Base-by-base conservation (phyloP, 2,888 invertebrate genomes). In the Drosophila parthenogenetica region DNA sequence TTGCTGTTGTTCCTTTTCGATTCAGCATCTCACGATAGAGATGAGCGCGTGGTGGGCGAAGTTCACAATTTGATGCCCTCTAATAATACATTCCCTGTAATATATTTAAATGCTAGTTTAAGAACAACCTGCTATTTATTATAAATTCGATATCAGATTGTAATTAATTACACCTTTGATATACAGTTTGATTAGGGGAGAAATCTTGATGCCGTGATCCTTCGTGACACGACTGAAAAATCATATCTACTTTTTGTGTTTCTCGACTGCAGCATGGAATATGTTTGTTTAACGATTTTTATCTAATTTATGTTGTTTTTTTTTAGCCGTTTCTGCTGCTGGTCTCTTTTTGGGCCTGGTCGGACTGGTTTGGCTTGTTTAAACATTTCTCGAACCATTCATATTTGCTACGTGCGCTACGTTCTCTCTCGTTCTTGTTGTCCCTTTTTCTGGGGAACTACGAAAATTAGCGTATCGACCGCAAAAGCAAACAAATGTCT, bases 401-500 rank as follows among this genome's bases (percentile, higher is more conserved):
- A 85, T 86, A 77, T 83, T 79, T 81, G 73, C 65, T 86, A 80
- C 78, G 83, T 86, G 71, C 62, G 73, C 73, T 59, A 54, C 42
- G 69, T 67, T 65, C 60, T 63, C 39, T 13, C 11, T 13, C 1
- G 35, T 35, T 35, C 35, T 35, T 8, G 58, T 62, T 68, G 69
- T 66, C 59, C 70, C 78, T 84, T 79, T 81, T 78, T 79, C 69
- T 51, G 37, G 60, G 62, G 73, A 84, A 84, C 78, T 78, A 82
- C 68, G 71, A 77, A 85, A 85, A 85, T 85, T 85, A 87, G 87
- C 85, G 85, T 87, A 87, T 85, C 78, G 81, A 80, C 87, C 86
- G 85, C 82, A 77, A 87, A 82, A 69, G 59, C 77, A 84, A 85
- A 87, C 76, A 84, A 76, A 73, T 48, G 67, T 71, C 72, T 72